Evolutionary conservation across 2,113 vertebrate genomes (phyloP).

Genomic region (Epinephelus lanceolatus): DNA sequence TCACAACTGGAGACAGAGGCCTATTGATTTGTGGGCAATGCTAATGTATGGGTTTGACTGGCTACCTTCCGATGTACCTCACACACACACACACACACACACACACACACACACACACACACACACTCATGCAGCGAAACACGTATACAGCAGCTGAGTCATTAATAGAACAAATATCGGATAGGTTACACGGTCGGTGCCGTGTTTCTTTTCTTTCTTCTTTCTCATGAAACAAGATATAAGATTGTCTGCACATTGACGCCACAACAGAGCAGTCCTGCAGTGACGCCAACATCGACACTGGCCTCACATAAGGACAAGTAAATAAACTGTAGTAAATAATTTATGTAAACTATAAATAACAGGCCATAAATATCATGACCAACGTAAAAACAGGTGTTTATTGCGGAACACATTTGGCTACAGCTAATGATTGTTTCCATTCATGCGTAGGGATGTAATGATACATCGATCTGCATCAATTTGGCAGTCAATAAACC

Average conservation of each 20-base stretch:
- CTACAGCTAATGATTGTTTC: too few relatives aligned
- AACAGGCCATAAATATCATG: background rate
- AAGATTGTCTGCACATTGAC: conserved; percentile 13
- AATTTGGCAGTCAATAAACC: too few relatives aligned
- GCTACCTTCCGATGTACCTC: conserved; percentile 12
- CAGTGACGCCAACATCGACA: background rate
- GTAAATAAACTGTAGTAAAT: too few relatives aligned
- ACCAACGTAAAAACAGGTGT: background rate
- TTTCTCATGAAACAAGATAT: conserved; percentile 27
- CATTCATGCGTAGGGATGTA: too few relatives aligned
- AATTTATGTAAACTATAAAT: background rate
- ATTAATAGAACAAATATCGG: conserved; percentile 39
- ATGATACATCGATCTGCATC: too few relatives aligned
- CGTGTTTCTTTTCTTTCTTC: conserved; percentile 31
- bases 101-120: background rate
- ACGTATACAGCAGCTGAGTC: background rate
- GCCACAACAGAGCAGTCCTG: conserved; percentile 3
- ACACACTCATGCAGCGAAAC: background rate
- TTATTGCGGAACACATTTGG: too few relatives aligned
- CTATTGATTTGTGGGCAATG: conserved; percentile 62
- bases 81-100: conserved; percentile 3
- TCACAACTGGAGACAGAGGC: conserved; percentile 50
- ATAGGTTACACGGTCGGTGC: conserved; percentile 1
- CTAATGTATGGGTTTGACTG: conserved; percentile 49
- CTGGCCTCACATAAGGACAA: background rate